Evolutionary conservation across 2,113 vertebrate species (phyloP), one percentile per base, ranked within the genome.

Genomic region (Triplophysa tibetana): DNA sequence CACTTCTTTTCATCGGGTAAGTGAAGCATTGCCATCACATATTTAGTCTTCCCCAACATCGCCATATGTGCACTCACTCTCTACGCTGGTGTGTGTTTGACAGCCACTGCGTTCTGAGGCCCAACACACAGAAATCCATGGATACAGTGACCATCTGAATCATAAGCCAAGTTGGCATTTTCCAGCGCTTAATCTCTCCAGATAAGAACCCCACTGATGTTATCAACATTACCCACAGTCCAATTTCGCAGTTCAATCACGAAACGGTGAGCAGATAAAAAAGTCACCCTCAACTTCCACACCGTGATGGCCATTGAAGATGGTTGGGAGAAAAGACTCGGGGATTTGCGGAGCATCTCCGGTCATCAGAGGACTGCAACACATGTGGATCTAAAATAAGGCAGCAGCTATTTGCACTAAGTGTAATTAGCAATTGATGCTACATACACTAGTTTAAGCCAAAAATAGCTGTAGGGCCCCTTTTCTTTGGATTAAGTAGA

Each of bases 281-380:
- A 68, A 82, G 86, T 89, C 88, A 88, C 84, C 86, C 86, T 90
- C 86, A 87, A 48, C 56, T 75, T 45, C 43, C 29, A 60, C 26
- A 73, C n/a, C 19, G 17, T 72, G 69, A 61, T 24, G 70, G 33
- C 14, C 68, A 70, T 7, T 60, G 56, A 75, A 62, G 29, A 38
- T 21, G 33, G 26, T 24, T 17, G 21, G 45, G n/a, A 43, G 9
- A 75, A 50, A 82, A 43, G 24, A 17, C 0, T 48, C 45, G 14
- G 12, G 8, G 13, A 48, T 48, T 6, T 54, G 16, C 17, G 17
- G 3, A 19, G 16, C 4, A 29, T 54, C 68, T 33, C 19, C 2
- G 2, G 24, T 19, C 68, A 54, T 70, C 68, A 3, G 17, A 11
- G 14, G 52, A 54, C 52, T 19, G 6, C 4, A 4, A 33, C 33